Evolutionary conservation across 1,140 invertebrate species (phyloP).

Genomic region (Aplysia californica): DNA sequence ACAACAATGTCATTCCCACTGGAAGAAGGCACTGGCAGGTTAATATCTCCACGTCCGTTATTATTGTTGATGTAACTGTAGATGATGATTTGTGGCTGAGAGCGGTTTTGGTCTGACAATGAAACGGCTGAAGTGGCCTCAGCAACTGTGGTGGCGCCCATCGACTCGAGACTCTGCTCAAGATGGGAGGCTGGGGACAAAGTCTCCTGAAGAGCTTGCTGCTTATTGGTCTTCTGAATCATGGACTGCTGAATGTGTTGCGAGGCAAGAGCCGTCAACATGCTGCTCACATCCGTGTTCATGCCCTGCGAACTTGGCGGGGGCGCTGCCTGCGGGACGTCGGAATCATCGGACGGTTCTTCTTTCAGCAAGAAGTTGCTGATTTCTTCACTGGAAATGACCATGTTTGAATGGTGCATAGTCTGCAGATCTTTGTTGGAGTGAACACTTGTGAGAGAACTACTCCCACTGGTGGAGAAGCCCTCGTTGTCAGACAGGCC

Average conservation of each 20-base stretch:
- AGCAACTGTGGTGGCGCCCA: not conserved
- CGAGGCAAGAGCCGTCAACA: slow-evolving; percentile 48
- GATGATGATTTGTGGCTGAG: slow-evolving; percentile 42
- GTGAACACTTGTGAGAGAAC: not conserved
- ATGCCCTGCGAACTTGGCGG: not conserved
- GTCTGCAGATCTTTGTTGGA: not conserved
- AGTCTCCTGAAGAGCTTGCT: not conserved
- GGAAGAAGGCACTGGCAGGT: slow-evolving; percentile 36
- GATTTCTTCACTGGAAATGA: slow-evolving; percentile 19
- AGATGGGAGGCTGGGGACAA: too few species aligned
- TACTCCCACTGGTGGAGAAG: not conserved
- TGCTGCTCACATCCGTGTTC: slow-evolving; percentile 40
- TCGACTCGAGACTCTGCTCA: not conserved
- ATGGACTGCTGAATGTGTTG: slow-evolving; percentile 41
- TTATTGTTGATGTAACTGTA: slow-evolving; percentile 42
- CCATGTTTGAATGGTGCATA: not conserved
- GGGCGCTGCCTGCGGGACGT: not conserved
- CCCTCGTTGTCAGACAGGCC: slow-evolving; percentile 1
- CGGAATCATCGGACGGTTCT: slow-evolving; percentile 19
- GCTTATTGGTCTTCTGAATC: not conserved
- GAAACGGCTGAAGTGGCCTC: not conserved
- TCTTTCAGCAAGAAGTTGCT: slow-evolving; percentile 34
- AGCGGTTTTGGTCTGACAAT: not conserved
- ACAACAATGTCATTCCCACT: slow-evolving; percentile 41
- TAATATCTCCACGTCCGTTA: slow-evolving; percentile 12